These are phyloP conservation scores for Epinotia demarniana DNA, from an alignment of 2,888 invertebrate species.

Conservation along the genomic window DNA sequence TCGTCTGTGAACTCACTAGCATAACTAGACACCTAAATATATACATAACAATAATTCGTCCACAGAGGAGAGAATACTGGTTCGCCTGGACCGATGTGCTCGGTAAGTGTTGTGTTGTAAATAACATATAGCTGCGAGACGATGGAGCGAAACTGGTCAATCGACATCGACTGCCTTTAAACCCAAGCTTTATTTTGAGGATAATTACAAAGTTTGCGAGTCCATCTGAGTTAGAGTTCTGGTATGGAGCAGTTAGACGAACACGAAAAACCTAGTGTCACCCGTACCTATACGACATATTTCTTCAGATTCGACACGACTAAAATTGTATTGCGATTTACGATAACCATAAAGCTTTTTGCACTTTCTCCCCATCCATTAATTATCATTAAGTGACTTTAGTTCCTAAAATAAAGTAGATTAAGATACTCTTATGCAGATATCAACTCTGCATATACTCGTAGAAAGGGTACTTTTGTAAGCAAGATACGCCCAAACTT, in stretches of 20 bases:
- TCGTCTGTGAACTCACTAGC: constrained; percentile 4
- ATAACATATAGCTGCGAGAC: neutral
- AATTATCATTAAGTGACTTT: too few species aligned
- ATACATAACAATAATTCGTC: neutral
- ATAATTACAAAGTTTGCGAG: neutral
- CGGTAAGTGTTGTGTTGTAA: neutral
- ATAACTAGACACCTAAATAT: neutral
- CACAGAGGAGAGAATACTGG: neutral
- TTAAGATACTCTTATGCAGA: too few species aligned
- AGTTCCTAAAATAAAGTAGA: too few species aligned
- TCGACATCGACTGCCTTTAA: neutral
- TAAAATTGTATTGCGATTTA: too few species aligned
- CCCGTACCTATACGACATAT: too few species aligned
- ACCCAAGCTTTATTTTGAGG: neutral
- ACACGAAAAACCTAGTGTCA: too few species aligned
- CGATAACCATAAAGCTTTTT: too few species aligned
- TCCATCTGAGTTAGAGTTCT: neutral
- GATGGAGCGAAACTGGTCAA: neutral
- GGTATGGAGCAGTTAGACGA: neutral
- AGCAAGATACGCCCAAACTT: too few species aligned
- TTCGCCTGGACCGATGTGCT: neutral
- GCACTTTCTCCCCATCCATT: too few species aligned
- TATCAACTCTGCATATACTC: too few species aligned
- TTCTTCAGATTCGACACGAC: too few species aligned
- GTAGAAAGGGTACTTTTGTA: too few species aligned